Percentiles rank a stretch among this genome's conserved stretches.
Conservation (phyloP, 2,797 vertebrate genomes). For the Threskiornis aethiopicus region DNA sequence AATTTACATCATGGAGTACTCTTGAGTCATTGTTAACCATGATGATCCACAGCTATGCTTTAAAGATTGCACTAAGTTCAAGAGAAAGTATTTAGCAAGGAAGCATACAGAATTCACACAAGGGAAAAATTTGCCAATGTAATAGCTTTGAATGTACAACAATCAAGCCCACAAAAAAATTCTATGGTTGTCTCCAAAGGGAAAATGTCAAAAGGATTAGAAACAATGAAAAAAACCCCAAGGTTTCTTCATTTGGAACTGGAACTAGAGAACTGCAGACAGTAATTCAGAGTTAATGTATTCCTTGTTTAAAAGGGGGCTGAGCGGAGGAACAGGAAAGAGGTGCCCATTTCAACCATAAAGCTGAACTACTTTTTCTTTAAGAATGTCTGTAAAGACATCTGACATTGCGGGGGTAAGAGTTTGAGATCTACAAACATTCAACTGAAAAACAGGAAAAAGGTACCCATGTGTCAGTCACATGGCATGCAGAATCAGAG, state of each 20-base stretch:
- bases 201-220: not conserved
- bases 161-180: not conserved
- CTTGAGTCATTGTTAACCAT: not conserved
- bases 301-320: not conserved
- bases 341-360: not conserved
- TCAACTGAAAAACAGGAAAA: not conserved
- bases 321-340: not conserved
- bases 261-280: not conserved
- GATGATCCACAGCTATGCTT: not conserved
- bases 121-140: not conserved
- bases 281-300: not conserved
- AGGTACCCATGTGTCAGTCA: fast-evolving
- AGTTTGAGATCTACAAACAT: not conserved
- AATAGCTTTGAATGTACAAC: not conserved
- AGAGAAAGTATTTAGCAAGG: not conserved
- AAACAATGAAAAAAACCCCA: not conserved
- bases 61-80: not conserved
- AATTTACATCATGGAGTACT: not conserved
- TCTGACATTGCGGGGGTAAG: not conserved
- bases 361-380: not conserved
- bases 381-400: not conserved
- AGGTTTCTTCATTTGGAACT: not conserved
- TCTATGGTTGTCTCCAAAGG: not conserved
- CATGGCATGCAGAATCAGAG: not conserved
- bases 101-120: not conserved